phyloP scores from a whole-genome alignment of 1,140 invertebrate species.

The Listronotus bonariensis region DNA sequence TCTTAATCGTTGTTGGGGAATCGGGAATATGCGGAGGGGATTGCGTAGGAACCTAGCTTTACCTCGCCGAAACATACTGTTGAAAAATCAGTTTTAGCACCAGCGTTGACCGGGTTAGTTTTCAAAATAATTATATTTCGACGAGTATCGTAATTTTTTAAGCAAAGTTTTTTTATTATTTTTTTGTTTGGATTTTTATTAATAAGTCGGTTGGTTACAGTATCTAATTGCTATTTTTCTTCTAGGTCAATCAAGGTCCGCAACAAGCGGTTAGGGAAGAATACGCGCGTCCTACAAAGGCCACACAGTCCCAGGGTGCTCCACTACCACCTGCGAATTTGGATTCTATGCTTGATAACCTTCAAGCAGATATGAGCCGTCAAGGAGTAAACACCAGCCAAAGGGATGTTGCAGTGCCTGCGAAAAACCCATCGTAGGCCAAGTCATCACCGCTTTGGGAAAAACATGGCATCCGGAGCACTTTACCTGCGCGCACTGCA shows the following conservation, averaged over 20 bases:
- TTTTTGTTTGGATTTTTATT: neutral
- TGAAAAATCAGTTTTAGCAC: constrained; percentile 24
- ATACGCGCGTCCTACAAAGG: constrained; percentile 74
- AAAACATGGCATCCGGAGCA: constrained; percentile 99
- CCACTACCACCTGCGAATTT: constrained; percentile 59
- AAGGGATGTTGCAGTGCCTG: constrained; percentile 98
- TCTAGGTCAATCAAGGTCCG: constrained; percentile 44
- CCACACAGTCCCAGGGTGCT: constrained; percentile 55
- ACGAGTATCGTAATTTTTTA: neutral
- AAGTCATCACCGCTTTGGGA: constrained; percentile 93
- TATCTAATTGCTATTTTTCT: constrained; percentile 5
- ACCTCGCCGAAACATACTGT: constrained; percentile 21
- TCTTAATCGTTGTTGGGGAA: constrained; percentile 8
- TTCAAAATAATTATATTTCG: constrained; percentile 2
- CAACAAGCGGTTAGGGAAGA: constrained; percentile 61
- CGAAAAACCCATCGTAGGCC: constrained; percentile 96
- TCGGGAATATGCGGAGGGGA: constrained; percentile 11
- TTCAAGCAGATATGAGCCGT: constrained; percentile 93
- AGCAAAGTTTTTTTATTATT: neutral
- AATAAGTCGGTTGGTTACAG: neutral
- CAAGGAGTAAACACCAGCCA: constrained; percentile 97
- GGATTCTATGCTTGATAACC: constrained; percentile 91
- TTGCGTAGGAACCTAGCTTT: constrained; percentile 29
- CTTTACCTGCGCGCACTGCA: constrained; percentile 96
- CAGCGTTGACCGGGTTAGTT: constrained; percentile 18